phyloP scores from a whole-genome alignment of 2,113 vertebrate genomes.

The Podarcis raffonei region DNA sequence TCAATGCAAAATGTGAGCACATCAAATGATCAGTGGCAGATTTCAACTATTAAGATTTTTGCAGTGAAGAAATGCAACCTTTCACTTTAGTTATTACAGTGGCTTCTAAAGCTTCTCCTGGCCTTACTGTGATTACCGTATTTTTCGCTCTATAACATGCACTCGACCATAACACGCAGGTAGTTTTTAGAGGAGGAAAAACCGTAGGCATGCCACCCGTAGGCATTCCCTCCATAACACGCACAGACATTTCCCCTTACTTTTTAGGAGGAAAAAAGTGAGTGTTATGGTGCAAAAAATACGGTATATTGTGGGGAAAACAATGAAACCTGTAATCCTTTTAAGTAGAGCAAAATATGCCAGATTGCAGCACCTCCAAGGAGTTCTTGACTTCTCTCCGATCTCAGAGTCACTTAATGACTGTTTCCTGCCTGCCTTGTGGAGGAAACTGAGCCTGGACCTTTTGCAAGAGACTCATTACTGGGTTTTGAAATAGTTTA shows the following conservation, averaged over 20 bases:
- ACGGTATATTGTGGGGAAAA: constrained; percentile 62
- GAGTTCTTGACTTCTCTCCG: constrained; percentile 33
- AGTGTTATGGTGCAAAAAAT: no score
- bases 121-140: constrained; percentile 61
- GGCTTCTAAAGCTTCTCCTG: constrained; percentile 48
- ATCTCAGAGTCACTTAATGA: background rate
- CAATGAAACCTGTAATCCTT: constrained; percentile 51
- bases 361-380: constrained; percentile 13
- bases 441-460: background rate
- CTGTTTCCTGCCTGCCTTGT: background rate
- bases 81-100: constrained; percentile 51
- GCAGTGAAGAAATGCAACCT: constrained; percentile 14
- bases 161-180: no score
- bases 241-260: no score
- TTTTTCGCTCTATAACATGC: no score
- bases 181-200: no score
- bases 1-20: background rate
- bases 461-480: background rate
- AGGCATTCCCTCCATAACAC: no score
- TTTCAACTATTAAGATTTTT: background rate
- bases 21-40: background rate
- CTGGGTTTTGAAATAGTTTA: background rate
- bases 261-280: no score
- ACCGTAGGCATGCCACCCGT: no score
- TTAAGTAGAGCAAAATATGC: constrained; percentile 75